phyloP scores from a whole-genome alignment of 2,888 invertebrate genomes.

The Tubulanus polymorphus region DNA sequence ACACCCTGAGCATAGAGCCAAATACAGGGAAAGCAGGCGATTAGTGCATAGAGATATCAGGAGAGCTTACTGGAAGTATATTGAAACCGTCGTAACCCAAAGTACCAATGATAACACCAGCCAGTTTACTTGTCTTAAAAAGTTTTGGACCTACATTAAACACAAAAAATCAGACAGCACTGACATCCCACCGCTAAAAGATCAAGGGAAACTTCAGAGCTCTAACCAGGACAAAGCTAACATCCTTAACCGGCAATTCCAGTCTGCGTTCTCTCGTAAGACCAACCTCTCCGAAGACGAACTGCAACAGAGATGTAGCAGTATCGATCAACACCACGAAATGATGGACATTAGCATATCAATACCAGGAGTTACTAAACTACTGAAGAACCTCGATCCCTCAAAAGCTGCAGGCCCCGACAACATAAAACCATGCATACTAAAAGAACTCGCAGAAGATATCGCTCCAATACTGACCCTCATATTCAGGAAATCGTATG shows the following conservation, averaged over 20 bases:
- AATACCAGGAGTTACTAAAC: not conserved
- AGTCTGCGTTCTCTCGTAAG: not conserved
- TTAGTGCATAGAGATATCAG: slow-evolving; percentile 10
- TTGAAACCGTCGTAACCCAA: slow-evolving; percentile 9
- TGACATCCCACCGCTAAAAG: no score
- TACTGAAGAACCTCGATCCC: slow-evolving; percentile 12
- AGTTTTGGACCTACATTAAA: not conserved
- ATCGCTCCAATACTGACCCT: slow-evolving; percentile 14
- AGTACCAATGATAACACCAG: not conserved
- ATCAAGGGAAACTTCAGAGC: no score
- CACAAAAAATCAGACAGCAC: not conserved
- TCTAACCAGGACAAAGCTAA: not conserved
- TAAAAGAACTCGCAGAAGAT: slow-evolving; percentile 12
- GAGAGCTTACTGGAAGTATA: slow-evolving; percentile 13
- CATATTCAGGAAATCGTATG: slow-evolving; percentile 15
- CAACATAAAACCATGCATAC: slow-evolving; percentile 9
- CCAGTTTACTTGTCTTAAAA: slow-evolving; percentile 1
- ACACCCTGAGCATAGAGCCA: slow-evolving; percentile 1
- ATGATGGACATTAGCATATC: not conserved
- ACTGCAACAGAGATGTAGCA: not conserved
- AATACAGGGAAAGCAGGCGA: slow-evolving; percentile 7
- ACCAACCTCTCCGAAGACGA: not conserved
- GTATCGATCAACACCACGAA: not conserved
- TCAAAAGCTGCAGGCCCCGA: slow-evolving; percentile 15
- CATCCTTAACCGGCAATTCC: not conserved